Conservation (phyloP, 2,888 invertebrate genomes). For the Pandemis corylana region DNA sequence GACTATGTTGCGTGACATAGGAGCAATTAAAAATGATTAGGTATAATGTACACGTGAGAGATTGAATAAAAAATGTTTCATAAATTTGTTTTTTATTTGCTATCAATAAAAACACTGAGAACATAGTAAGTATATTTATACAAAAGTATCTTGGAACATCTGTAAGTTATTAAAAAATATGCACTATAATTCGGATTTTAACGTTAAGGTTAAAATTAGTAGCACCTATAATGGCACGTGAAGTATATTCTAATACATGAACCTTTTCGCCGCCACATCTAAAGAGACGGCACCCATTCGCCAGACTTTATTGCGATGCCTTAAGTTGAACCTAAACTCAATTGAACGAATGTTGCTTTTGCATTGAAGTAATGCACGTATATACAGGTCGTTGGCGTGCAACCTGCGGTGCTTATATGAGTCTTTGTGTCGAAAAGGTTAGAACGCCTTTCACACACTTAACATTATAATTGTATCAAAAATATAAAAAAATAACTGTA, state of each 20-base stretch:
- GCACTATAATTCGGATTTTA: neutral
- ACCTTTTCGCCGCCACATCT: too few relatives aligned
- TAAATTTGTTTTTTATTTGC: neutral
- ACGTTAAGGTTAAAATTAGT: neutral
- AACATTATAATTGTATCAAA: too few relatives aligned
- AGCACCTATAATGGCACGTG: constrained; percentile 1
- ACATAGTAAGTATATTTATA: neutral
- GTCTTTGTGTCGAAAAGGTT: too few relatives aligned
- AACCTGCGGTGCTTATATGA: too few relatives aligned
- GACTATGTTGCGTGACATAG: neutral
- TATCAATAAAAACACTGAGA: neutral
- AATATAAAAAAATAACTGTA: too few relatives aligned
- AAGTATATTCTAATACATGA: neutral
- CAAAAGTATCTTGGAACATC: neutral
- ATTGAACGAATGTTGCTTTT: too few relatives aligned
- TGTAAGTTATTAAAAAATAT: neutral
- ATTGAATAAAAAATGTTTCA: constrained; percentile 9
- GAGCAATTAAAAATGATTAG: neutral
- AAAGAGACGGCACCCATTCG: too few relatives aligned
- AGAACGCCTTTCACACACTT: too few relatives aligned
- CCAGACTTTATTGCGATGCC: too few relatives aligned
- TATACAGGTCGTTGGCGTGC: too few relatives aligned
- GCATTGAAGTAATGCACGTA: too few relatives aligned
- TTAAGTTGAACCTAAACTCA: too few relatives aligned
- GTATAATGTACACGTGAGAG: neutral